Evolutionary conservation across 2,888 invertebrate genomes (phyloP).

Genomic region (Tuberolachnus salignus): DNA sequence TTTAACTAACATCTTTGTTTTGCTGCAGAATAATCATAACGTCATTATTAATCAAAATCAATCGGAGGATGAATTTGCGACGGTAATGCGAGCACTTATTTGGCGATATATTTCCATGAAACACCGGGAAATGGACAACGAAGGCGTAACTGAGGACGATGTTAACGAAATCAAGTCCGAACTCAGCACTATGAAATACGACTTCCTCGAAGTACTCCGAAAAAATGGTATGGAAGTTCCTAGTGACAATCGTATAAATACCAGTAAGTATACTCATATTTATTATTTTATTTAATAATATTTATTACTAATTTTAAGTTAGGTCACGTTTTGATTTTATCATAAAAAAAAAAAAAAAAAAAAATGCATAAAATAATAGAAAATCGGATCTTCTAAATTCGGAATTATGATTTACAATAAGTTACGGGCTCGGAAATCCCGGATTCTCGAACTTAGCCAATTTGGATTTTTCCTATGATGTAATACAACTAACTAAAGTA

Average conservation of each 20-base stretch:
- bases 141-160: constrained; percentile 89
- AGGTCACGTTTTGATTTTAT: too few species aligned
- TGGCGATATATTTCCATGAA: constrained; percentile 90
- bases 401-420: too few species aligned
- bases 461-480: too few species aligned
- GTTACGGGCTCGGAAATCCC: too few species aligned
- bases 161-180: constrained; percentile 94
- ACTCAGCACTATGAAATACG: constrained; percentile 88
- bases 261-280: constrained; percentile 9
- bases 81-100: constrained; percentile 87
- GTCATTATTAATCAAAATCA: constrained; percentile 65
- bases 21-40: neutral
- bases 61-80: constrained; percentile 73
- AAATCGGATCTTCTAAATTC: too few species aligned
- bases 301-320: too few species aligned
- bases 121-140: constrained; percentile 82
- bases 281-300: too few species aligned
- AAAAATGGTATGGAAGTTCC: constrained; percentile 87
- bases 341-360: too few species aligned
- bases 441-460: too few species aligned
- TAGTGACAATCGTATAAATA: constrained; percentile 33
- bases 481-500: too few species aligned
- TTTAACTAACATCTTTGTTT: neutral
- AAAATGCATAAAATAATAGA: too few species aligned
- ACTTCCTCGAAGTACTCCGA: constrained; percentile 85